Base-by-base conservation (phyloP, 2,888 invertebrate genomes). In the Plebejus argus region DNA sequence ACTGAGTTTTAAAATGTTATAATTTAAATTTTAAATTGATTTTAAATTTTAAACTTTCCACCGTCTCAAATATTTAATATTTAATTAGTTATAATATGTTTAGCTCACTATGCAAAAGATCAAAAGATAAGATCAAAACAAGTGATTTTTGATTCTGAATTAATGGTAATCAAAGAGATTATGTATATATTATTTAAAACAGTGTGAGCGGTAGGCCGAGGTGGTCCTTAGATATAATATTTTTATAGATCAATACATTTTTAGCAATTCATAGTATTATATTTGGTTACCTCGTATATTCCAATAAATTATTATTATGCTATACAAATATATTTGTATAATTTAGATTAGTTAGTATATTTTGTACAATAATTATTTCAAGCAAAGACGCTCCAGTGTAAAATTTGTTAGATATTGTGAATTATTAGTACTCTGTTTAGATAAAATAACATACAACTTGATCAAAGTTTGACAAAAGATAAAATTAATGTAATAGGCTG, bases 231-330 rank as follows among this genome's bases (percentile, higher is more conserved):
- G 72, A 23, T 45, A 39, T 72, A 71, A 71, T 71, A 45, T 39
- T 45, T 71, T 72, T 72, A 72, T 72, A 72, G 20, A 49, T 15
- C 33, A 45, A 28, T 33, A n/a, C 20, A 45, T 71, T 72, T 53
- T 45, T 45, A 72, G 45, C 20, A 71, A 35, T n/a, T 61, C 61
- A 45, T 49, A 72, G 72, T 72, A 45, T 72, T 72, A 72, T 72
- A 72, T 72, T 72, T 72, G 72, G 72, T 72, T 72, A 72, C 72
- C 72, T 72, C 49, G 45, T 45, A 61, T 61, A 61, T 61, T 61
- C 23, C 20, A 12, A 61, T 61, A 61, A 61, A 61, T 23, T 61
- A 61, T 61, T 61, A 61, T 61, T 61, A 23, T 61, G 2, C 58
- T 23, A 23, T 61, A 20, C 20, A 61, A 61, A 23, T 23, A 23